Conservation (phyloP, 2,113 vertebrate species). For the Galbula dea region DNA sequence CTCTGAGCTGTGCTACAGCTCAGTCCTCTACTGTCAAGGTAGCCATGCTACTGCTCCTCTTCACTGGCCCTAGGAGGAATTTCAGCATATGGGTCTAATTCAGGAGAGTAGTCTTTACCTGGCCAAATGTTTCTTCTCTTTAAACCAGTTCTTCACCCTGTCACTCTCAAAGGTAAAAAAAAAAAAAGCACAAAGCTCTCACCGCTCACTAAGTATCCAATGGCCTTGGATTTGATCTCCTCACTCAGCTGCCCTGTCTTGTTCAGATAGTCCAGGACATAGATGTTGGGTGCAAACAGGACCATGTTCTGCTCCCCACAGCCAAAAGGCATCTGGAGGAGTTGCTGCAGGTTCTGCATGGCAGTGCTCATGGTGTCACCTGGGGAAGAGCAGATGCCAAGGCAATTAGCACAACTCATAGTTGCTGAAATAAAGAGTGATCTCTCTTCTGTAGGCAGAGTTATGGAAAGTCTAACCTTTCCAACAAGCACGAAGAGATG, state of each 20-base stretch:
- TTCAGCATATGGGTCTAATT: neutral
- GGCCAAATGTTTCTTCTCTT: too few species aligned
- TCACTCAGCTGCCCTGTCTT: conserved; percentile 79
- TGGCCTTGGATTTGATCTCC: conserved; percentile 70
- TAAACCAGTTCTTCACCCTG: too few species aligned
- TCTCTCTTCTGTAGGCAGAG: neutral
- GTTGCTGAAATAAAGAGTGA: neutral
- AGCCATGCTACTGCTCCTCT: neutral
- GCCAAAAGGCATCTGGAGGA: conserved; percentile 85
- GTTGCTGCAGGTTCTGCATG: conserved; percentile 78
- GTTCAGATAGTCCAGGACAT: conserved; percentile 83
- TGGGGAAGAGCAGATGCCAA: conserved; percentile 10
- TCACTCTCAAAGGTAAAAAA: too few species aligned
- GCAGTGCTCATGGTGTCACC: conserved; percentile 85
- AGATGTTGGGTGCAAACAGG: conserved; percentile 86
- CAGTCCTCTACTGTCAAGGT: too few species aligned
- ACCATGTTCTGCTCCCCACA: conserved; percentile 92
- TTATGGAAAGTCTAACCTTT: neutral
- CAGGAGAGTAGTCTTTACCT: too few species aligned
- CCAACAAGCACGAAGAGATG: fast-evolving
- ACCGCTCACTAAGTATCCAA: conserved; percentile 79
- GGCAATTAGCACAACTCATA: neutral
- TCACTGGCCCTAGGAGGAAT: neutral
- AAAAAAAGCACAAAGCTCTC: conserved; percentile 15
- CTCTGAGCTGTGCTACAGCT: neutral